A percentile compares a stretch with the other conserved stretches of the same genome.
phyloP scores from a whole-genome alignment of 2,888 invertebrate species.

The Ornithoptera alexandrae region DNA sequence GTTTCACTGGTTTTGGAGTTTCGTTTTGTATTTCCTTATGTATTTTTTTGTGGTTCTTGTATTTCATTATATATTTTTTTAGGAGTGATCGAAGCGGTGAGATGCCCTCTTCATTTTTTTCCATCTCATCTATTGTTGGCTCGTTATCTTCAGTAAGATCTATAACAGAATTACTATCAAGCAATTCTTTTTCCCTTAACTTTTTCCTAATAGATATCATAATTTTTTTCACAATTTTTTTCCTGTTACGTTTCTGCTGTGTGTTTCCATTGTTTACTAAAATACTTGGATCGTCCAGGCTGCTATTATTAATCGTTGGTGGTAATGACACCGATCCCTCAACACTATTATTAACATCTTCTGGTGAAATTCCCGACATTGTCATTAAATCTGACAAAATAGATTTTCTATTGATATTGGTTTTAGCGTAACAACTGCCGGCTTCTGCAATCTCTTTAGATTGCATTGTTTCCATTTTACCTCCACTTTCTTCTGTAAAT shows the following conservation, averaged over 20 bases:
- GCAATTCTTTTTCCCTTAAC: slow-evolving; percentile 7
- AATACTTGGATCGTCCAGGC: neutral
- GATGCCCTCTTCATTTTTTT: slow-evolving; percentile 2
- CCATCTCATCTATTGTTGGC: slow-evolving; percentile 11
- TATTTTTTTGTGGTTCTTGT: neutral
- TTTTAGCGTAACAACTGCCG: neutral
- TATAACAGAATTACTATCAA: slow-evolving; percentile 39
- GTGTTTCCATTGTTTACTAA: neutral
- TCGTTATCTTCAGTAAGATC: slow-evolving; percentile 60
- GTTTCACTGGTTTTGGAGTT: neutral
- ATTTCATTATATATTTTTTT: neutral
- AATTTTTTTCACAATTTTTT: slow-evolving; percentile 49
- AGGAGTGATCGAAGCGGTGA: neutral
- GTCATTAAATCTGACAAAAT: slow-evolving; percentile 72
- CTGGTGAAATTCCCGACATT: slow-evolving; percentile 71
- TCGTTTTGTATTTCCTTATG: neutral
- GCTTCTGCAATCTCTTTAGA: neutral
- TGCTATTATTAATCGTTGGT: neutral
- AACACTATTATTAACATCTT: slow-evolving; percentile 44
- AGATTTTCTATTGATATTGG: slow-evolving; percentile 47
- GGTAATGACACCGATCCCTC: neutral
- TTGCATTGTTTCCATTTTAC: slow-evolving; percentile 5
- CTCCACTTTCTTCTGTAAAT: slow-evolving; percentile 5
- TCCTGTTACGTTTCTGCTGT: neutral
- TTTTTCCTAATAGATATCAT: slow-evolving; percentile 59